These are phyloP conservation scores for Drosophila colorata DNA, from an alignment of 2,888 invertebrate genomes.

Conservation along the genomic window DNA sequence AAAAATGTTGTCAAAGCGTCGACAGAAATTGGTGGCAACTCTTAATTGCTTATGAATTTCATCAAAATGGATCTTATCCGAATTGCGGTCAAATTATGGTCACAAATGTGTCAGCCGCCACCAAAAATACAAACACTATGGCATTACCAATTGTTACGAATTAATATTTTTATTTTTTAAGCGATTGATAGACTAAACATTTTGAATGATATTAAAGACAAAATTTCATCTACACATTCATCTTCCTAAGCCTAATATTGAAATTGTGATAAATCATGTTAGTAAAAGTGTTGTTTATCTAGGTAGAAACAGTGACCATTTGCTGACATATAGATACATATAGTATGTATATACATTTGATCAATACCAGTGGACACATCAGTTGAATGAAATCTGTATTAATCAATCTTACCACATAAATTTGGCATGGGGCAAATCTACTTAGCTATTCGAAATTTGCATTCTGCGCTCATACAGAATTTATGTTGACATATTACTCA, in stretches of 20 bases:
- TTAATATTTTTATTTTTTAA: background rate
- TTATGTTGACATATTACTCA: constrained; percentile 50
- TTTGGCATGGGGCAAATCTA: background rate
- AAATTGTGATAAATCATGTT: no score
- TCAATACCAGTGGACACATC: no score
- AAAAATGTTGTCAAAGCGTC: constrained; percentile 21
- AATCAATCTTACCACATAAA: constrained; percentile 9
- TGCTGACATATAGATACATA: background rate
- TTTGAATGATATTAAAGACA: no score
- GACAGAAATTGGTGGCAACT: constrained; percentile 29
- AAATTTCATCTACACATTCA: no score
- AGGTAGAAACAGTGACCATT: background rate
- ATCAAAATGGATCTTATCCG: constrained; percentile 38
- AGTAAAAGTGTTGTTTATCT: no score
- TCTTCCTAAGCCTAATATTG: no score
- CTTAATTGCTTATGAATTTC: constrained; percentile 28
- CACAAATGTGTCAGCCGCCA: constrained; percentile 7
- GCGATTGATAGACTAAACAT: background rate
- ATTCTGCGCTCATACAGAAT: constrained; percentile 23
- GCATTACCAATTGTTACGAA: background rate
- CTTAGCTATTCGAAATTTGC: constrained; percentile 18
- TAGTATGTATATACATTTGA: background rate
- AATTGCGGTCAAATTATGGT: constrained; percentile 24
- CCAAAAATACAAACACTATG: background rate
- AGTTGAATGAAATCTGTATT: background rate